Evolutionary conservation across 2,797 vertebrate species (phyloP), one percentile per base, ranked within the genome.

Genomic region (Melanotaenia maccullochi): DNA sequence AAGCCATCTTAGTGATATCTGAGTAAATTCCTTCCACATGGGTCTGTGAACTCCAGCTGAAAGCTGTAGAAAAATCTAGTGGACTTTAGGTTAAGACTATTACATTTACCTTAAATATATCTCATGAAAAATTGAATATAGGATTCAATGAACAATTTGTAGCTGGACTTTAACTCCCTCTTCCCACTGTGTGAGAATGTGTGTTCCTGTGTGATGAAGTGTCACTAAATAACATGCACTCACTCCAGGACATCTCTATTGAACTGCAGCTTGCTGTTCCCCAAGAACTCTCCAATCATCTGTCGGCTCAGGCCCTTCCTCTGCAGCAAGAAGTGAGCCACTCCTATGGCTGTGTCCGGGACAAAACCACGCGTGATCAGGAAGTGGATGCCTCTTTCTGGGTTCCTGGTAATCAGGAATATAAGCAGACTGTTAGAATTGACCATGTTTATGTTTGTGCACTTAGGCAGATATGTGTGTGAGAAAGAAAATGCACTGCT

Each of bases 211-310:
- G 24, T 25, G 25, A 18, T 24, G 42, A 61, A 12, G 64, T 40
- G 4, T 35, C 1, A 0, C 5, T 20, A 47, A 68, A 70, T 61
- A 38, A 56, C 13, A 20, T 58, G 35, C 5, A 94, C 95, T 94
- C 69, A 95, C 95, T 95, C 95, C 5, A 95, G 89, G 35, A 99
- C 97, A 0, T 99, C 97, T 32, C 97, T 95, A 95, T 99, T 99
- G 93, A 99, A 99, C 70, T 97, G 97, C 85, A 97, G 96, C 93
- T 99, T 99, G 96, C 96, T 98, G 93, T 98, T 99, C 9, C 98
- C 98, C 84, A 99, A 94, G 82, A 99, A 99, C 69, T 99, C 98
- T 73, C 98, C 98, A 0, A 99, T 99, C 98, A 99, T 99, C 93
- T 99, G 98, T 7, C 98, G 95, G 90, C 98, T 99, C 82, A 99